Base-by-base conservation (phyloP, 2,113 vertebrate genomes). In the Perca schrenkii region DNA sequence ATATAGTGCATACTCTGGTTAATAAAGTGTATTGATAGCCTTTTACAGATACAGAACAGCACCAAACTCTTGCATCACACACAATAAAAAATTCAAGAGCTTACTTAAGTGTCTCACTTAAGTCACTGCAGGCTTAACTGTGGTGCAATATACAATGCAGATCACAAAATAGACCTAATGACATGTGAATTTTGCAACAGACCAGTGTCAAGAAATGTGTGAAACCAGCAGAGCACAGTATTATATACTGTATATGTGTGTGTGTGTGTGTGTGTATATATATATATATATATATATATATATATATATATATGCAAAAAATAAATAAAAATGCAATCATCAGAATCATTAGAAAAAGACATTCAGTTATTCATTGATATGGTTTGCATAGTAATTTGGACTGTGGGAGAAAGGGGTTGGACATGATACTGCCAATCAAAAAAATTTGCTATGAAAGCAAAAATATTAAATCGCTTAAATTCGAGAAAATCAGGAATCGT, bases 41-140 rank as follows among this genome's bases (percentile, higher is more conserved):
- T 79, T 73, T 65, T 25, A 74, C 67, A 57, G 88, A 77, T 47
- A 57, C 28, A 83, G 67, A 74, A 54, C 1, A 52, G 57, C 28
- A 67, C 28, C 56, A 64, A 80, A 83, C 4, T 22, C 11, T 71
- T 70, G 57, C 77, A 78, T 84, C 65, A 68, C 47, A 56, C 21
- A 57, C 49, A 69, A 79, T 86, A 76, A 83, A 88, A 81, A 76
- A 86, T 83, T 82, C 12, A 34, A 80, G 77, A 66, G 79, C 76
- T 84, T 17, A 61, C 68, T 77, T 21, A 46, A 79, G 63, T 57
- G 76, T 80, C 70, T 86, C 50, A 50, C 54, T 83, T 36, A 68
- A 67, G 74, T 78, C 72, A 56, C n/a, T 67, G 63, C 1, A 52
- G 64, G 72, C 31, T 74, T 86, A 31, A 7, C 60, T 58, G n/a